Conservation (phyloP, 2,888 invertebrate genomes). For the Deroplatys truncata region DNA sequence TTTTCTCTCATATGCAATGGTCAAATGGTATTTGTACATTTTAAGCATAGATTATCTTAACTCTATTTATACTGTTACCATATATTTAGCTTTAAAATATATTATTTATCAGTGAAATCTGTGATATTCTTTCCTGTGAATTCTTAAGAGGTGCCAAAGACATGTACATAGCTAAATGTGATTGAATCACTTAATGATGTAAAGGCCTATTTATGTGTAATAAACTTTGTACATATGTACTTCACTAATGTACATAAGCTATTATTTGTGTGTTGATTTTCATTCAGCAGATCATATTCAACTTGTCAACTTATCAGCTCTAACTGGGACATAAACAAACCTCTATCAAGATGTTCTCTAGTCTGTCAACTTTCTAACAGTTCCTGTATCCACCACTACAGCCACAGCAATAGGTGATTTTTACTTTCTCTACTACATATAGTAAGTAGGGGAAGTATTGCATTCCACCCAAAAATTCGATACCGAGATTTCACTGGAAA, state of each 20-base stretch:
- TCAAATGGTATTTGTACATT: neutral
- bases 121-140: slow-evolving; percentile 18
- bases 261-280: neutral
- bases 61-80: neutral
- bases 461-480: too few relatives aligned
- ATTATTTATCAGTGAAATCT: slow-evolving; percentile 13
- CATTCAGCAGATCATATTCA: neutral
- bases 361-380: too few relatives aligned
- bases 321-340: too few relatives aligned
- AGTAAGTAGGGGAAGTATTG: too few relatives aligned
- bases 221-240: neutral
- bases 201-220: neutral
- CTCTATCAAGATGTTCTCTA: too few relatives aligned
- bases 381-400: too few relatives aligned
- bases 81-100: neutral
- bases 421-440: too few relatives aligned
- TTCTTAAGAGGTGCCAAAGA: slow-evolving; percentile 17
- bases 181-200: neutral
- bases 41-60: neutral
- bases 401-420: too few relatives aligned
- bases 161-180: slow-evolving; percentile 12
- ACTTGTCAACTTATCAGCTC: too few relatives aligned
- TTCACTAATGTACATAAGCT: neutral
- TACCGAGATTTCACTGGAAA: too few relatives aligned
- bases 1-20: neutral